Evolutionary conservation across 2,888 invertebrate species (phyloP).

Genomic region (Agrochola lychnidis): DNA sequence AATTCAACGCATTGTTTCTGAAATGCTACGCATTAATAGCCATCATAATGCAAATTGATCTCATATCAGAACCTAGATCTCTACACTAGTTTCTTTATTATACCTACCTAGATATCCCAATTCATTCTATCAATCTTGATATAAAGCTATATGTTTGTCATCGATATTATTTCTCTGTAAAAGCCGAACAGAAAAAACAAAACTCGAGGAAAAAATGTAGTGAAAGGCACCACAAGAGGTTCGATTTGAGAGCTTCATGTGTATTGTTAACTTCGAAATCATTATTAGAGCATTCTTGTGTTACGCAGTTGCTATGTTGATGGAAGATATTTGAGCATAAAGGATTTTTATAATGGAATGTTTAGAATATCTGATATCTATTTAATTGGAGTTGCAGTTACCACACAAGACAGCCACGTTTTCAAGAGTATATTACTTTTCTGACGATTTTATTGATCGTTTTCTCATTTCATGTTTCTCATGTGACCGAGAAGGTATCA

Average conservation of each 20-base stretch:
- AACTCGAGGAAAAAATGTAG: slow-evolving; percentile 32
- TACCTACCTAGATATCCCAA: background rate
- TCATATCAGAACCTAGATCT: slow-evolving; percentile 21
- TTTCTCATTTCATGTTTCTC: background rate
- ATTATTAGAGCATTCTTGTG: slow-evolving; percentile 19
- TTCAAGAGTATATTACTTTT: background rate
- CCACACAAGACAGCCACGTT: background rate
- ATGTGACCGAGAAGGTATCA: background rate
- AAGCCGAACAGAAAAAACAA: slow-evolving; percentile 18
- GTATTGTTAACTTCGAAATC: slow-evolving; percentile 43
- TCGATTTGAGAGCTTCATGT: slow-evolving; percentile 33
- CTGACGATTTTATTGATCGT: background rate
- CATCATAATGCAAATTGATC: slow-evolving; percentile 17
- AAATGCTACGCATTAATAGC: slow-evolving; percentile 6
- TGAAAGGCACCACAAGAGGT: slow-evolving; percentile 50
- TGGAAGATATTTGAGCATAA: slow-evolving; percentile 12
- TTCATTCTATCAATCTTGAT: background rate
- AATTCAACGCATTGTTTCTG: slow-evolving; percentile 22
- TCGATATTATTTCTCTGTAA: slow-evolving; percentile 16
- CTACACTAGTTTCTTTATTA: slow-evolving; percentile 1
- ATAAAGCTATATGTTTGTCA: slow-evolving; percentile 35
- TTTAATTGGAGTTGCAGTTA: background rate
- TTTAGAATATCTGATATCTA: background rate
- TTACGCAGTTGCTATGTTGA: slow-evolving; percentile 7
- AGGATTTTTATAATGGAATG: background rate